Evolutionary conservation across 2,888 invertebrate species (phyloP).

Genomic region (Amphipoea lucens): DNA sequence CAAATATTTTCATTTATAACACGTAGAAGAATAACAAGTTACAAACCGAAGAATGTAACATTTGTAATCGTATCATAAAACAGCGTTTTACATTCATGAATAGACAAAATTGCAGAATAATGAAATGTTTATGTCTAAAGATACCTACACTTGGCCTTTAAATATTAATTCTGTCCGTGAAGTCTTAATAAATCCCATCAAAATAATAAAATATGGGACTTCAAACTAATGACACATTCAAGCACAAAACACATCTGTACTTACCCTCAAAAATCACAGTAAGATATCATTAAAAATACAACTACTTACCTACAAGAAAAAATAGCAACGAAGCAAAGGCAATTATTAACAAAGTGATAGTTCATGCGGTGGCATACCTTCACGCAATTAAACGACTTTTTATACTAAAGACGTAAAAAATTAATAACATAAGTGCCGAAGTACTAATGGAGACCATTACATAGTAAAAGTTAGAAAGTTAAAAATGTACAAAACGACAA

Average conservation of each 20-base stretch:
- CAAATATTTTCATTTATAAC: slow-evolving; percentile 10
- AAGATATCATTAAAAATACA: slow-evolving; percentile 30
- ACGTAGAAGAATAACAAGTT: neutral
- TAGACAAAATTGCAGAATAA: neutral
- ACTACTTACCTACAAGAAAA: slow-evolving; percentile 14
- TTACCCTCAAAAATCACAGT: slow-evolving; percentile 21
- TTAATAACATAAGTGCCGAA: slow-evolving; percentile 73
- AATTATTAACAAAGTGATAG: slow-evolving; percentile 53
- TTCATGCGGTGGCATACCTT: slow-evolving; percentile 61
- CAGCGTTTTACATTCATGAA: neutral
- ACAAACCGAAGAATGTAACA: slow-evolving; percentile 8
- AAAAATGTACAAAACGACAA: slow-evolving; percentile 78
- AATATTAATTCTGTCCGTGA: neutral
- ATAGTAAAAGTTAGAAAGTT: slow-evolving; percentile 86
- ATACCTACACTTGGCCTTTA: neutral
- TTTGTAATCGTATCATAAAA: slow-evolving; percentile 5
- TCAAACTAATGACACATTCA: neutral
- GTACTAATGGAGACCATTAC: slow-evolving; percentile 76
- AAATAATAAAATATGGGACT: neutral
- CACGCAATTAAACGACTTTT: slow-evolving; percentile 68
- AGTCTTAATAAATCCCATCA: neutral
- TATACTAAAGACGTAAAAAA: slow-evolving; percentile 63
- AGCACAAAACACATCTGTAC: neutral
- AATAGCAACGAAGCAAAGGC: slow-evolving; percentile 20
- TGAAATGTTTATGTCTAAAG: neutral